Percentiles rank a stretch among this genome's conserved stretches.
Evolutionary conservation across 2,888 invertebrate genomes (phyloP).

Genomic region (Willowsia nigromaculata): DNA sequence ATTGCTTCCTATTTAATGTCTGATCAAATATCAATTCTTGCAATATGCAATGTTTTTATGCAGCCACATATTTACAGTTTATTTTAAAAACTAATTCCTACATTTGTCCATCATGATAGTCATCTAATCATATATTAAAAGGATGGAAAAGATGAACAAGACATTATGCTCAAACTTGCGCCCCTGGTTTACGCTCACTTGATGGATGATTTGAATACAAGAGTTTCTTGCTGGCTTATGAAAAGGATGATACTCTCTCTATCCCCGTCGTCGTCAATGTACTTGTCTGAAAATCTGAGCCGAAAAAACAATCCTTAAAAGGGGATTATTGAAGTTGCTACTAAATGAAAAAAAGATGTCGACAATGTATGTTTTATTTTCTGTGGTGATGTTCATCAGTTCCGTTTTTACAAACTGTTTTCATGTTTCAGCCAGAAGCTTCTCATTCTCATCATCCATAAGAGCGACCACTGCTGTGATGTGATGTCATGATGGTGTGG

Average conservation of each 20-base stretch:
- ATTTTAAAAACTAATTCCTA: no score
- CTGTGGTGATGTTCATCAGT: constrained; percentile 9
- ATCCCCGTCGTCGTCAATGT: background rate
- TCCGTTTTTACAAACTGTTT: constrained; percentile 56
- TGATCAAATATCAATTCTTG: no score
- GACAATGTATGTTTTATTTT: constrained; percentile 24
- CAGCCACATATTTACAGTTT: no score
- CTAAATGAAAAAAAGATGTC: constrained; percentile 17
- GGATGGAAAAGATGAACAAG: constrained; percentile 48
- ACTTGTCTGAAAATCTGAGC: background rate
- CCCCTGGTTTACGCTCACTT: constrained; percentile 54
- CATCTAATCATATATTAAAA: background rate
- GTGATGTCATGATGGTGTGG: constrained; percentile 47
- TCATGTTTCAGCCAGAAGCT: constrained; percentile 60
- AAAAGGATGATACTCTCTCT: background rate
- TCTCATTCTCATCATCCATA: constrained; percentile 39
- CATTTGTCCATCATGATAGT: background rate
- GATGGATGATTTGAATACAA: constrained; percentile 42
- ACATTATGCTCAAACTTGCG: constrained; percentile 45
- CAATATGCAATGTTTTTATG: no score
- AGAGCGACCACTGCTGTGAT: constrained; percentile 59
- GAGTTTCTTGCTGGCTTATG: background rate
- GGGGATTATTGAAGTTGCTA: constrained; percentile 29
- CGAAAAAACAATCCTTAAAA: constrained; percentile 30
- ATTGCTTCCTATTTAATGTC: background rate